Conservation (phyloP, 2,113 vertebrate species). For the Benitochromis conjunctus region DNA sequence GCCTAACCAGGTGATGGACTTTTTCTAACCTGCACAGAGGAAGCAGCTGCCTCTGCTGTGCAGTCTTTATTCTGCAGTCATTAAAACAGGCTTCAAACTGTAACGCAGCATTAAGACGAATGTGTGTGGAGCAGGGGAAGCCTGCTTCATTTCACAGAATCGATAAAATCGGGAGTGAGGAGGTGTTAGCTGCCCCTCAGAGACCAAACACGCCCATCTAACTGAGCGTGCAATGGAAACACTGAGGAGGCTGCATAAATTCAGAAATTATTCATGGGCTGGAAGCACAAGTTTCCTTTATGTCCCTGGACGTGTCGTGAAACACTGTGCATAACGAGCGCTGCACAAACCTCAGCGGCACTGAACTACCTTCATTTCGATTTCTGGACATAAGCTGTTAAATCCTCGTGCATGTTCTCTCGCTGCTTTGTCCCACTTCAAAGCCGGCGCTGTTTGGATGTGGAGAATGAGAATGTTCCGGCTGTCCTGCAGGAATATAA, state of each 20-base stretch:
- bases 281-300: not conserved
- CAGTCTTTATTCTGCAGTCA: not conserved
- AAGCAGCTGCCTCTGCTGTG: not conserved
- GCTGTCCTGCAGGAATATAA: not conserved
- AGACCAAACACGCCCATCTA: not conserved
- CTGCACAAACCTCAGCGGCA: not conserved
- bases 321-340: not conserved
- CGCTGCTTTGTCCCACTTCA: not conserved
- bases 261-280: not conserved
- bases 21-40: not conserved
- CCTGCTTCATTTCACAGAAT: conserved; percentile 13
- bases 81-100: not conserved
- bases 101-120: not conserved
- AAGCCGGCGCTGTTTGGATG: not conserved
- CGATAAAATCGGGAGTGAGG: not conserved
- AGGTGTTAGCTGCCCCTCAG: not conserved
- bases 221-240: not conserved
- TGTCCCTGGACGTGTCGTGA: not conserved
- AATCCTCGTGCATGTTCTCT: not conserved
- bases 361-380: not conserved
- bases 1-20: not conserved
- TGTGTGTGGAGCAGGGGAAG: not conserved
- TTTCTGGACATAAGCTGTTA: not conserved
- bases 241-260: not conserved
- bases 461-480: not conserved